Evolutionary conservation across 2,888 invertebrate species (phyloP), one percentile per base, ranked within the genome.

Genomic region (Drosophila subsilvestris): DNA sequence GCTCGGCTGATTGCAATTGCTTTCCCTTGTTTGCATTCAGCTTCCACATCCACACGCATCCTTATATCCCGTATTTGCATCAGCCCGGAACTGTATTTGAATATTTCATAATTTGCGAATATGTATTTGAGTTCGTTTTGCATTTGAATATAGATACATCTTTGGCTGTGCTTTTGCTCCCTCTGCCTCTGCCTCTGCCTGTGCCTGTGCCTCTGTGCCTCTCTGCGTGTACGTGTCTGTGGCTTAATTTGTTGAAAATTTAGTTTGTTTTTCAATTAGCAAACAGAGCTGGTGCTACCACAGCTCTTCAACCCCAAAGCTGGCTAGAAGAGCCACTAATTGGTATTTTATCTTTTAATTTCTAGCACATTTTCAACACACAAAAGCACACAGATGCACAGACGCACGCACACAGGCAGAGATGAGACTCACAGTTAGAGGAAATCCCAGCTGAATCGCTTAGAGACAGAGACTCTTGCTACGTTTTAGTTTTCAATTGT

Each of bases 321-420:
- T 71, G 61, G 50, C 71, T 61, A 42, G 47, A 51, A 68, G 58
- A 67, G 67, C 66, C 80, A 77, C 85, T 85, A 85, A 85, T 85
- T 86, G 88, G 47, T 75, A 79, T 84, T 86, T 88, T 78, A 86
- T 80, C 86, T 86, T 72, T 88, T 79, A 80, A 88, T 83, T 83
- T 83, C 63, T 43, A 72, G 62, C 70, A 83, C 59, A 72, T 68
- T 75, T 74, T 49, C 74, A 74, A 43, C 62, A 71, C 51, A 62
- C 51, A 54, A 29, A 50, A n/a, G n/a, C 65, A 45, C 43, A 14
- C 32, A 53, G n/a, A 54, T 18, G 25, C 5, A 25, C 25, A 4
- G 22, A 53, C 65, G 45, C 43, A 14, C 32, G 45, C 51, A 47
- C 20, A 22, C 22, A 37, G 25, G 20, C 50, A 29, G 42, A 42